Base-by-base conservation (phyloP, 2,888 invertebrate genomes). In the Watsonalla cultraria region DNA sequence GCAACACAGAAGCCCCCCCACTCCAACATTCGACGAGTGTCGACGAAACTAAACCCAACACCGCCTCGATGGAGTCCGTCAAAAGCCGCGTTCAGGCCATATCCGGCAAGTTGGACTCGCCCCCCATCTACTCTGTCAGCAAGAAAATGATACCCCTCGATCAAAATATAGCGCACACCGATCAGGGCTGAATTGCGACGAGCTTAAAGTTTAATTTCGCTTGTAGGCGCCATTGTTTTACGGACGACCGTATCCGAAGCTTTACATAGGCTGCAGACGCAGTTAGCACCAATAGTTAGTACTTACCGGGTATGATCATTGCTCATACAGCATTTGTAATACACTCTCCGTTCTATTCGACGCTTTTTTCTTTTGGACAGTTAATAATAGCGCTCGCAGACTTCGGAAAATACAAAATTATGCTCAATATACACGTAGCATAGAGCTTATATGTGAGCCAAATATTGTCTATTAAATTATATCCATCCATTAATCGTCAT, bases 121-220 rank as follows among this genome's bases (percentile, higher is more conserved):
- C 88, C 0, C 85, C 90, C 0, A 86, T 90, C 2, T 91, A 91
- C 59, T 86, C 91, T 2, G 75, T 90, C 54, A 88, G 81, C 71
- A 91, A 90, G 66, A 91, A 91, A 60, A 81, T 84, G 74, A 63
- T 84, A 5, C 78, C 85, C 5, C 56, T 86, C 15, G 90, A 90
- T 46, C 87, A 84, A 55, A 78, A 76, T 55, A 58, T 76, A 45
- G 79, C 65, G 54, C 80, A 80, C 58, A 71, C 62, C 55, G 89
- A 86, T 65, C 86, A 86, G 66, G 86, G 84, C 6, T 90, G 84
- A 86, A 67, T 57, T 61, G 57, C 58, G 57, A 53, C 57, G 8
- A 59, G 51, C 64, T 61, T 55, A 35, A 47, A 51, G 54, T 62
- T 68, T 72, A 61, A 62, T 72, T 72, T 70, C 74, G 69, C 84